Evolutionary conservation across 2,888 invertebrate genomes (phyloP).

Genomic region (Julus scandinavius): DNA sequence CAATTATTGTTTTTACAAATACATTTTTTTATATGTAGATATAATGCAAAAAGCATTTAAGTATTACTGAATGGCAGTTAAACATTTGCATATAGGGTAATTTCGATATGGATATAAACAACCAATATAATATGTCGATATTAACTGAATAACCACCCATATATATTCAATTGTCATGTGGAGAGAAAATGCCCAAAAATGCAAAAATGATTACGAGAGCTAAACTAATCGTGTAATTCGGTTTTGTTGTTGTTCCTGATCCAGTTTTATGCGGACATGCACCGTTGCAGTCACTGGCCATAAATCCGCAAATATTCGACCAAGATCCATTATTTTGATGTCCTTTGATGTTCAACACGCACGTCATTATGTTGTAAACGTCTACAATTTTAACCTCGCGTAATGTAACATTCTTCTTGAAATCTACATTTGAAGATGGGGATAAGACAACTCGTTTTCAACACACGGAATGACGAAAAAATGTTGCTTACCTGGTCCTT

Average conservation of each 20-base stretch:
- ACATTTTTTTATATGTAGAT: too few relatives aligned
- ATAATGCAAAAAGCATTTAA: too few relatives aligned
- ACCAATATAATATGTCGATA: too few relatives aligned
- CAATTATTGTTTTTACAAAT: too few relatives aligned
- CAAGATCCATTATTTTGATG: constrained; percentile 49
- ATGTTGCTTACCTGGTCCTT: constrained; percentile 51
- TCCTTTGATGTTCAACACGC: constrained; percentile 43
- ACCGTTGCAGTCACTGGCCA: constrained; percentile 37
- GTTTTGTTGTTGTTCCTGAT: not conserved
- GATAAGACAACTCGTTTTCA: too few relatives aligned
- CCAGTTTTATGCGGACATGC: not conserved
- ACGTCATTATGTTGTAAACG: constrained; percentile 52
- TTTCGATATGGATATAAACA: too few relatives aligned
- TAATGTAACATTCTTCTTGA: not conserved
- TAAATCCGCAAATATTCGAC: constrained; percentile 10
- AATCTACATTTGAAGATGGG: not conserved
- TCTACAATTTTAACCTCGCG: constrained; percentile 28
- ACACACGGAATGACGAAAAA: not conserved
- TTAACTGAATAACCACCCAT: too few relatives aligned
- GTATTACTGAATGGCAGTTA: too few relatives aligned
- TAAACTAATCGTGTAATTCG: not conserved
- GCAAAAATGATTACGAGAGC: not conserved
- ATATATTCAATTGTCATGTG: too few relatives aligned
- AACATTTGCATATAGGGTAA: too few relatives aligned
- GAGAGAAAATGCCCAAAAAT: too few relatives aligned